Percentiles rank a stretch among this genome's conserved stretches.
Evolutionary conservation across 1,140 invertebrate species (phyloP).

Genomic region (Mamestra configurata): DNA sequence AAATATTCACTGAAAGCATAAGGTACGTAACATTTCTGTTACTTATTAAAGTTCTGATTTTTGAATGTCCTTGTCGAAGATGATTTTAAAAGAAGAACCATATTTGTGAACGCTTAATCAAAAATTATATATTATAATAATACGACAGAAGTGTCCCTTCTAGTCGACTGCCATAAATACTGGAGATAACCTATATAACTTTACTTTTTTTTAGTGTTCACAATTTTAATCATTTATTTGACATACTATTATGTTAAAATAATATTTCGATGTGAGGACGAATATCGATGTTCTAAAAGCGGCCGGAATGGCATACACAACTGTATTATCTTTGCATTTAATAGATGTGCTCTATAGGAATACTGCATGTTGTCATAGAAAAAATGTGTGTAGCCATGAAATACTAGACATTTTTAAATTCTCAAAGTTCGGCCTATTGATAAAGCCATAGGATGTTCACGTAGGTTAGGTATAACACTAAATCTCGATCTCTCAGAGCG

Average conservation of each 20-base stretch:
- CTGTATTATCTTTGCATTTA: slow-evolving; percentile 51
- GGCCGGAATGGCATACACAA: slow-evolving; percentile 28
- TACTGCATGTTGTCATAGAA: slow-evolving; percentile 79
- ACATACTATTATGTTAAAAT: too few species aligned
- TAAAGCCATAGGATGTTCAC: slow-evolving; percentile 60
- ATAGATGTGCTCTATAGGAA: slow-evolving; percentile 77
- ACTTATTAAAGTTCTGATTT: too few species aligned
- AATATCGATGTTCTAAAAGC: not conserved
- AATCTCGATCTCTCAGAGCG: slow-evolving; percentile 46
- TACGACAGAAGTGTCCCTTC: not conserved
- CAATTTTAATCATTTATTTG: too few species aligned
- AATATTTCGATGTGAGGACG: not conserved
- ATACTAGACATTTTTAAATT: slow-evolving; percentile 67
- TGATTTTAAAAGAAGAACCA: not conserved
- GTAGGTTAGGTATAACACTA: slow-evolving; percentile 51
- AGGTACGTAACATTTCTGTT: too few species aligned
- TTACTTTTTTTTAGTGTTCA: not conserved
- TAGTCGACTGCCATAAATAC: not conserved
- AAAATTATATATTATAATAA: not conserved
- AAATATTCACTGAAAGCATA: not conserved
- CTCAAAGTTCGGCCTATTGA: slow-evolving; percentile 69
- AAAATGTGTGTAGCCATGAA: slow-evolving; percentile 78
- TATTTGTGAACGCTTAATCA: slow-evolving; percentile 9
- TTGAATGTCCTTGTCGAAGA: not conserved
- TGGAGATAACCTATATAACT: not conserved